Evolutionary conservation across 1,140 invertebrate species (phyloP).

Genomic region (Cotesia chilonis): DNA sequence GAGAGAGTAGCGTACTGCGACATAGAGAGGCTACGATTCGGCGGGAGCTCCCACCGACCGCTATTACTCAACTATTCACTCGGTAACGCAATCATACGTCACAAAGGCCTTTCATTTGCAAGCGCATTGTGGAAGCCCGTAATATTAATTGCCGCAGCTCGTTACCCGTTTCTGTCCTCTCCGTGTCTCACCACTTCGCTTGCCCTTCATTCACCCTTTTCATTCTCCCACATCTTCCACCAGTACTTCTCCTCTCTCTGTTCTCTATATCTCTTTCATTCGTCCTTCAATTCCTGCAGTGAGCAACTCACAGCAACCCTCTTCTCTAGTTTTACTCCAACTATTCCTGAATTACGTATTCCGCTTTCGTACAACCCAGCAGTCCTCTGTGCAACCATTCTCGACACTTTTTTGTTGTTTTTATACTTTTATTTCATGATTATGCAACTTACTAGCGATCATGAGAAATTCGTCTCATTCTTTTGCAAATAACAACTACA

Average conservation of each 20-base stretch:
- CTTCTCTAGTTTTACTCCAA: constrained; percentile 35
- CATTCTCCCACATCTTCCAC: constrained; percentile 44
- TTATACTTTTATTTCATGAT: constrained; percentile 22
- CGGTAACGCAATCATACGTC: constrained; percentile 67
- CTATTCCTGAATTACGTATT: constrained; percentile 42
- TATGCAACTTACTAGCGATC: constrained; percentile 6
- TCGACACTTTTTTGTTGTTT: constrained; percentile 4
- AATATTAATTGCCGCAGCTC: constrained; percentile 67
- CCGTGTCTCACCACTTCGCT: constrained; percentile 29
- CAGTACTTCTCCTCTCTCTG: constrained; percentile 36
- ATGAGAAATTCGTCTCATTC: constrained; percentile 1
- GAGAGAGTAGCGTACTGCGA: neutral
- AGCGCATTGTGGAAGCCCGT: constrained; percentile 66
- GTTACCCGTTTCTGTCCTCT: constrained; percentile 50
- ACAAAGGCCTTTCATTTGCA: constrained; percentile 68
- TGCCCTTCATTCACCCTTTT: constrained; percentile 47
- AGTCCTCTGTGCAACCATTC: constrained; percentile 16
- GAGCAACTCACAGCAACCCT: constrained; percentile 30
- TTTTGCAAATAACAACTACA: constrained; percentile 38
- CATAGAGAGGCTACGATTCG: neutral
- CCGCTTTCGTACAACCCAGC: constrained; percentile 36
- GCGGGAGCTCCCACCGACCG: constrained; percentile 52
- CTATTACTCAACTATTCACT: constrained; percentile 68
- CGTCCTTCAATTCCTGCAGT: constrained; percentile 32
- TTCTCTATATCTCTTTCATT: constrained; percentile 25